Evolutionary conservation across 2,888 invertebrate genomes (phyloP), one percentile per base, ranked within the genome.

Genomic region (Drosophila mulleri): DNA sequence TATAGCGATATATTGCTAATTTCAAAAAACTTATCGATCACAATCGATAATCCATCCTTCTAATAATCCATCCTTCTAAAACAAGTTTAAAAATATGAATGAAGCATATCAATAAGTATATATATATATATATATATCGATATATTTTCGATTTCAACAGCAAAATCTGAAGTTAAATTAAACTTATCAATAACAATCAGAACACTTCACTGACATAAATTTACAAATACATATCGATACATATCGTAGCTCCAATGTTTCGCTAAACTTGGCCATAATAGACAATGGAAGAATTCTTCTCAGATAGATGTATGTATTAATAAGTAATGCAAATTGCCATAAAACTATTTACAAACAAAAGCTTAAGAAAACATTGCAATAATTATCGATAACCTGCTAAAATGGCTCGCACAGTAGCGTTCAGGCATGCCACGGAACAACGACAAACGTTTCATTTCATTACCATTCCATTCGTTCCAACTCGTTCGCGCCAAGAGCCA

Each of bases 401-500:
- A 18, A 18, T 20, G 16, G 32, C 39, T 3, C 23, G n/a, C 39
- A 26, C 57, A 56, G 45, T 29, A 14, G 44, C 45, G 42, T 42
- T 54, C 41, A 56, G 41, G 56, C 56, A 62, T 57, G 12, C 32
- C 20, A 12, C 32, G 37, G 16, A 52, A 47, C 57, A 18, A 23
- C 35, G 58, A 32, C 20, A 37, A 63, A 5, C 42, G 63, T 61
- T 64, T 50, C 61, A 32, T 58, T 60, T 44, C 67, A 65, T 72
- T 79, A 4, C 71, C 53, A 66, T 71, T 58, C 18, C 48, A 53
- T 82, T 63, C 77, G 56, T 82, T 65, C 75, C 69, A 45, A 68
- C 59, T 69, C 62, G 60, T 61, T 53, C 45, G 61, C 53, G 60
- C 54, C 56, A 59, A 70, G 64, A 76, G 18, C 32, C 83, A 84